These are phyloP conservation scores for Prunella strophiata DNA, from an alignment of 2,797 vertebrate genomes.

Conservation along the genomic window DNA sequence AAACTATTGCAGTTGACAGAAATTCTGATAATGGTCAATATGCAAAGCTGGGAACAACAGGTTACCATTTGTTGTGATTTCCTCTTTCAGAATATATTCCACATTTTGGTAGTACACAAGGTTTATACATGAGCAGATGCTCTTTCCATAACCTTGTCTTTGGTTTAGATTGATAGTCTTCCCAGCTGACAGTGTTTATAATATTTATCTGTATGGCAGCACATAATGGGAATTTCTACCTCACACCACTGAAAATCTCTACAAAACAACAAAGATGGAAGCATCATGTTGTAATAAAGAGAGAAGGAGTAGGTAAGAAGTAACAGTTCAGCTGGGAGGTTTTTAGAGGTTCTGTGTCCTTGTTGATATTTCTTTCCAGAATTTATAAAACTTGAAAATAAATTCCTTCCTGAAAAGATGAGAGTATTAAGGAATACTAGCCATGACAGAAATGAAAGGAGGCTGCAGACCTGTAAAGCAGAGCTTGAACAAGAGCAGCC, in stretches of 20 bases:
- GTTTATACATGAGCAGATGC: not conserved
- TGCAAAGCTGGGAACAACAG: not conserved
- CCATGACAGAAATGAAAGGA: not conserved
- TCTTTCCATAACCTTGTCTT: not conserved
- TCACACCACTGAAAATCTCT: not conserved
- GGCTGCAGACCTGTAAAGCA: not conserved
- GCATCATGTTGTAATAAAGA: not conserved
- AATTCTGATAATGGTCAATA: not conserved
- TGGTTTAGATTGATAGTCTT: not conserved
- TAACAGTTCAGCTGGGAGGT: not conserved
- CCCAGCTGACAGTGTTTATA: not conserved
- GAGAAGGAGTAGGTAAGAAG: not conserved
- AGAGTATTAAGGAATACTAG: not conserved
- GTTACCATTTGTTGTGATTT: not conserved
- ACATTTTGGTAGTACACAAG: not conserved
- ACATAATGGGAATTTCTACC: not conserved
- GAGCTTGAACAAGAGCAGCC: not conserved
- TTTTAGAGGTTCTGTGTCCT: not conserved
- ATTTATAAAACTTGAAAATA: not conserved
- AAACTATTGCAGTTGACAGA: not conserved
- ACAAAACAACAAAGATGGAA: not conserved
- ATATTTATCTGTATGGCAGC: not conserved
- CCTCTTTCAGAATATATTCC: not conserved
- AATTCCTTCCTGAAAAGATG: not conserved
- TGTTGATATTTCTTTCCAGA: not conserved